A percentile compares a stretch with the other conserved stretches of the same genome.
These are phyloP conservation scores for Spheniscus mendiculus DNA, from an alignment of 2,113 vertebrate genomes.

Conservation along the genomic window DNA sequence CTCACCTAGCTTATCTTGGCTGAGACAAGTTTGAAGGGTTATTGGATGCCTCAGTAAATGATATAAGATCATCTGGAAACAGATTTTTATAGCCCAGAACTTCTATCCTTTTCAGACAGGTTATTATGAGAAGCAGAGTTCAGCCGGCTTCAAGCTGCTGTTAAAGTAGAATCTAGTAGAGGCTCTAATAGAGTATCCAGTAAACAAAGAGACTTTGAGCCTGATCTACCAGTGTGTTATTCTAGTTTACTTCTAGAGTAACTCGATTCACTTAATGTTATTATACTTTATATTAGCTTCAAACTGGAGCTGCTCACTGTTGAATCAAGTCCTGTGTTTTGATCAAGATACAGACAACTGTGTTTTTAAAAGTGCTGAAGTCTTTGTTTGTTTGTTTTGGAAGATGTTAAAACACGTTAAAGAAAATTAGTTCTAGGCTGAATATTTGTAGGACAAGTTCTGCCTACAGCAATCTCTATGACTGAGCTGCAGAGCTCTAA, in stretches of 20 bases:
- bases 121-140: background rate
- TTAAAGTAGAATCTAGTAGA: background rate
- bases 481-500: background rate
- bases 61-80: background rate
- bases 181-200: background rate
- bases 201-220: background rate
- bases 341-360: background rate
- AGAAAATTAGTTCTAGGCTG: constrained; percentile 48
- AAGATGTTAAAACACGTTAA: constrained; percentile 50
- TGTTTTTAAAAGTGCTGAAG: constrained; percentile 20
- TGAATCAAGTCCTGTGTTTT: background rate
- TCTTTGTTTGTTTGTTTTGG: constrained; percentile 42
- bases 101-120: background rate
- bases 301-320: background rate
- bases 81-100: background rate
- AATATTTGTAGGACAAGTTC: constrained; percentile 54
- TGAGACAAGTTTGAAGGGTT: background rate
- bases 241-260: background rate
- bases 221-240: background rate
- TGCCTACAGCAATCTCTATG: constrained; percentile 48
- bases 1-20: background rate
- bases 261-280: background rate
- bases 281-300: background rate
- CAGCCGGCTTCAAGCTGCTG: background rate
- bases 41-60: background rate